phyloP scores from a whole-genome alignment of 1,140 invertebrate species.

The Parapsyche elsis region DNA sequence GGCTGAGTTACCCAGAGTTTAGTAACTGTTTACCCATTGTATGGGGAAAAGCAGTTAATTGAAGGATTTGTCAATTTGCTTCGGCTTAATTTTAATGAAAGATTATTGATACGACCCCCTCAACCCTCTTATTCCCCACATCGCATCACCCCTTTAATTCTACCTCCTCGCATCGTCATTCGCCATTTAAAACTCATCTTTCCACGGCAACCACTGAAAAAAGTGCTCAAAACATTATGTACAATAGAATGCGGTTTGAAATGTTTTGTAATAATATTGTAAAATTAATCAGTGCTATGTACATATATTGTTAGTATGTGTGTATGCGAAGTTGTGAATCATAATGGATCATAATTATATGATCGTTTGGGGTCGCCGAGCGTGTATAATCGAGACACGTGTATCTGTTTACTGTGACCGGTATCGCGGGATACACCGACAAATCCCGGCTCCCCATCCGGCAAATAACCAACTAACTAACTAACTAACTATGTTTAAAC shows the following conservation, averaged over 20 bases:
- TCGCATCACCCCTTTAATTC: no score
- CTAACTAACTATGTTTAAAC: slow-evolving; percentile 39
- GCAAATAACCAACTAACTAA: slow-evolving; percentile 31
- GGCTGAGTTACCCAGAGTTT: slow-evolving; percentile 43
- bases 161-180: no score
- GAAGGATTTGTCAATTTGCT: slow-evolving; percentile 46
- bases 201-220: no score
- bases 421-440: slow-evolving; percentile 30
- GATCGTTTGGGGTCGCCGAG: slow-evolving; percentile 30
- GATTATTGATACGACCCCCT: slow-evolving; percentile 35
- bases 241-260: no score
- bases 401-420: slow-evolving; percentile 36
- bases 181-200: no score
- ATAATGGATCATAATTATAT: slow-evolving; percentile 42
- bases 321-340: not conserved
- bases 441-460: not conserved
- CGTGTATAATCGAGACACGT: slow-evolving; percentile 40
- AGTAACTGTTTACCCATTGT: slow-evolving; percentile 46
- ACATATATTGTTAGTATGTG: no score
- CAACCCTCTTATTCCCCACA: no score
- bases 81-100: slow-evolving; percentile 46
- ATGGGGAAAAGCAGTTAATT: slow-evolving; percentile 45
- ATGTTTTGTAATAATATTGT: no score
- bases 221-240: no score
- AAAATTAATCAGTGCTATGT: no score